Evolutionary conservation across 1,140 invertebrate genomes (phyloP), one percentile per base, ranked within the genome.

Genomic region (Marisa cornuarietis): DNA sequence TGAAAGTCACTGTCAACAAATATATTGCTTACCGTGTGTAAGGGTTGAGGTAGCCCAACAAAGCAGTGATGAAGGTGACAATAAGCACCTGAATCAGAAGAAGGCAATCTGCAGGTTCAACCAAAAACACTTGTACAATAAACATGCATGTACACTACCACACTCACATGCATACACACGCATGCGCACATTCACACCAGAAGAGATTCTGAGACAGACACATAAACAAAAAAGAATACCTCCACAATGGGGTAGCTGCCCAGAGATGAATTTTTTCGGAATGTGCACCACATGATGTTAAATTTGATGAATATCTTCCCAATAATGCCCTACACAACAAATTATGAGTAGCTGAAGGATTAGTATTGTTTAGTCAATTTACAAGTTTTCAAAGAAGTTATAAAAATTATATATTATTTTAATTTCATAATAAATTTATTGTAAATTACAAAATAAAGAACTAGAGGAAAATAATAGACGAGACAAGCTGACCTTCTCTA

Each of bases 171-270:
- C n/a, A 71, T 5, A 49, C 69, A 71, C 49, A 22, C 49, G 10
- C 65, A 68, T 22, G 10, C 31, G 7, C n/a, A 31, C n/a, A 8
- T 24, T 9, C n/a, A 76, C 1, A 62, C 9, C 8, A 76, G 5
- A 31, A 76, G 24, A 76, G 26, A 65, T 13, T 42, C 11, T 54
- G n/a, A n/a, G 7, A 71, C 22, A 69, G 31, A 4, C 31, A 42
- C 31, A 42, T 42, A 42, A 42, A 42, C 31, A 24, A 13, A 24
- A 16, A 4, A 18, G 62, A 87, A 85, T 82, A 94, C 93, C 93
- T 99, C 98, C 20, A 96, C 95, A 42, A 99, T 97, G 20, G 98
- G 98, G 92, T 99, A 99, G 91, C 98, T 97, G 71, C 98, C 98
- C 68, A 99, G 93, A 90, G 95, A 95, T 14, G 96, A 98, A 78